Conservation (phyloP, 2,888 invertebrate genomes). For the Prenolepis imparis region DNA sequence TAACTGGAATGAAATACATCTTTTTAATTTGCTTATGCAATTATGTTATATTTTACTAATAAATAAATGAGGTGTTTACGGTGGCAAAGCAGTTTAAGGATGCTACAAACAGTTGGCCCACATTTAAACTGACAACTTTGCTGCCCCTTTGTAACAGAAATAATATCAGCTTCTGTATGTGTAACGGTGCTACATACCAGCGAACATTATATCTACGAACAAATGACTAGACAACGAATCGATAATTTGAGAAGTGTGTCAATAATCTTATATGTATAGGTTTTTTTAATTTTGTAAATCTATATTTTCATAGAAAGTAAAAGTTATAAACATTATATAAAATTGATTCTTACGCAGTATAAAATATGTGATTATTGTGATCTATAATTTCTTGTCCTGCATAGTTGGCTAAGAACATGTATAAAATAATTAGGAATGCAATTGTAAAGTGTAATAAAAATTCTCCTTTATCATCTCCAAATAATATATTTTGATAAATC, state of each 20-base stretch:
- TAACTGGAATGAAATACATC: not conserved
- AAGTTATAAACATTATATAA: too few relatives aligned
- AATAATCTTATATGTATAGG: too few relatives aligned
- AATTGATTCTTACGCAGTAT: not conserved
- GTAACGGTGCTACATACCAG: not conserved
- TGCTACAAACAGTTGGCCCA: not conserved
- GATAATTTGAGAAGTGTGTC: too few relatives aligned
- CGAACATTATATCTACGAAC: not conserved
- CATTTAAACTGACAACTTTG: not conserved
- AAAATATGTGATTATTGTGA: slow-evolving; percentile 12
- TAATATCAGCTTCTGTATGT: too few relatives aligned
- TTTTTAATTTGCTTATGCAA: not conserved
- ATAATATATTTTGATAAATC: not conserved
- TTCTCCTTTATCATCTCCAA: not conserved
- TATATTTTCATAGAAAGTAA: too few relatives aligned
- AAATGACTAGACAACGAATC: not conserved
- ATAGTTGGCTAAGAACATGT: slow-evolving; percentile 7
- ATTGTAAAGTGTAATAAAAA: not conserved
- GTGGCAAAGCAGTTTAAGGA: not conserved
- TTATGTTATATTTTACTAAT: not conserved
- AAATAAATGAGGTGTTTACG: too few relatives aligned
- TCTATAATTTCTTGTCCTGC: slow-evolving; percentile 6
- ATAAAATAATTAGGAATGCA: not conserved
- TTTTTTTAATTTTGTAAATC: too few relatives aligned
- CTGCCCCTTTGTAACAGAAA: slow-evolving; percentile 19